Conservation (phyloP, 2,113 vertebrate genomes). For the Triplophysa rosa region DNA sequence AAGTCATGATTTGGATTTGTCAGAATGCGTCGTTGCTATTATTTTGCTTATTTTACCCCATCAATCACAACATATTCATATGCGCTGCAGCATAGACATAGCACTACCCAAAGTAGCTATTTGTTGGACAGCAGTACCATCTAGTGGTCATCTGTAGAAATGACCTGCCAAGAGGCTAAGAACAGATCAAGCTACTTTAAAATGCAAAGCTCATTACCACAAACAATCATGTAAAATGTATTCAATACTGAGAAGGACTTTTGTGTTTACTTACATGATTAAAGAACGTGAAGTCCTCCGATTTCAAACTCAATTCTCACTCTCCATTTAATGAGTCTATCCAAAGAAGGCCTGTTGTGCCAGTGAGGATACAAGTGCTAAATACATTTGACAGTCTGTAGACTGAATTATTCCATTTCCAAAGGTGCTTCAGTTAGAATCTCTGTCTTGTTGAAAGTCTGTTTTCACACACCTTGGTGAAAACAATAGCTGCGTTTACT, state of each 20-base stretch:
- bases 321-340: conserved; percentile 20
- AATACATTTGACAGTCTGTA: conserved; percentile 7
- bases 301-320: conserved; percentile 22
- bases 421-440: neutral
- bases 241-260: conserved; percentile 15
- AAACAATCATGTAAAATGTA: conserved; percentile 31
- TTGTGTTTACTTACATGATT: conserved; percentile 21
- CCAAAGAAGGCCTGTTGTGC: neutral
- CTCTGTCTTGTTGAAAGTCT: neutral
- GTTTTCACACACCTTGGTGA: neutral
- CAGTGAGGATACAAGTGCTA: conserved; percentile 13
- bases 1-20: neutral
- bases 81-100: neutral
- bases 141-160: conserved; percentile 56
- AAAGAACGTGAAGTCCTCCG: conserved; percentile 15
- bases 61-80: neutral
- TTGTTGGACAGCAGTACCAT: conserved; percentile 12
- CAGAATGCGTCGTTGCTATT: no score
- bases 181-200: neutral
- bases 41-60: neutral
- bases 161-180: conserved; percentile 17
- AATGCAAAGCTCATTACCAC: neutral
- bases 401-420: neutral
- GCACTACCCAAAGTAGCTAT: neutral
- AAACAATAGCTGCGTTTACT: no score